A percentile compares a stretch with the other conserved stretches of the same genome.
Conservation (phyloP, 2,113 vertebrate genomes). For the Tupaia tana region DNA sequence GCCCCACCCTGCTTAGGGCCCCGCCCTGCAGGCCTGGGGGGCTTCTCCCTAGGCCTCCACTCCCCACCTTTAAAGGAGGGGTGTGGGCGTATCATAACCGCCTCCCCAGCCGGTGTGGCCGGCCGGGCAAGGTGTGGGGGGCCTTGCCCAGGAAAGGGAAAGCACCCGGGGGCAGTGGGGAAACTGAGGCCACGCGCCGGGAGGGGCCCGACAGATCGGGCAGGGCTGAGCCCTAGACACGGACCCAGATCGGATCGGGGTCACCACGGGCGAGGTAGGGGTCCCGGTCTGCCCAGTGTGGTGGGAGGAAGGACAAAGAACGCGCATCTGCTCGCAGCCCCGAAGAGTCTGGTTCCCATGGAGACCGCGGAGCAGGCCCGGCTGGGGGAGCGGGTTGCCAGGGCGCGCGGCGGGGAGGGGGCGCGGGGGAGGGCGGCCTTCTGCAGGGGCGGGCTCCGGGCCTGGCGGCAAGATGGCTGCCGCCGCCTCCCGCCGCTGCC, state of each 20-base stretch:
- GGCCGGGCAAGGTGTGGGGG: not conserved
- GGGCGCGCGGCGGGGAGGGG: slow-evolving; percentile 44
- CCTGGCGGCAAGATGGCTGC: slow-evolving; percentile 70
- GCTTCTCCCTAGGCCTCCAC: not conserved
- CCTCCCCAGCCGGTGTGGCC: not conserved
- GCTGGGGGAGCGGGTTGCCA: slow-evolving; percentile 53
- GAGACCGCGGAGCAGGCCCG: slow-evolving; percentile 58
- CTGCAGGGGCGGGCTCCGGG: slow-evolving; percentile 48
- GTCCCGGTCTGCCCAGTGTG: not conserved
- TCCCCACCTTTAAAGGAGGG: not conserved
- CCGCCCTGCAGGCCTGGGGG: rapidly evolving
- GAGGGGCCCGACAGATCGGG: too few relatives aligned
- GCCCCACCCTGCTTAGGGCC: not conserved
- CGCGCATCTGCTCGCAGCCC: slow-evolving; percentile 66
- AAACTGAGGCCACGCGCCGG: not conserved
- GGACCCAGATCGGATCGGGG: too few relatives aligned
- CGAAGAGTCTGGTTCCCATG: slow-evolving; percentile 77
- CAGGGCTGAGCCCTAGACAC: too few relatives aligned
- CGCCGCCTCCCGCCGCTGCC: slow-evolving; percentile 19
- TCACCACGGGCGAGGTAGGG: not conserved
- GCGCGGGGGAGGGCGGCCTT: slow-evolving; percentile 54
- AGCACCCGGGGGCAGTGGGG: not conserved
- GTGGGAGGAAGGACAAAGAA: slow-evolving; percentile 69
- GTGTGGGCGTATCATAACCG: not conserved
- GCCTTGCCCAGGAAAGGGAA: not conserved